These are phyloP conservation scores for Cinclus cinclus DNA, from an alignment of 2,113 vertebrate genomes.

Conservation along the genomic window DNA sequence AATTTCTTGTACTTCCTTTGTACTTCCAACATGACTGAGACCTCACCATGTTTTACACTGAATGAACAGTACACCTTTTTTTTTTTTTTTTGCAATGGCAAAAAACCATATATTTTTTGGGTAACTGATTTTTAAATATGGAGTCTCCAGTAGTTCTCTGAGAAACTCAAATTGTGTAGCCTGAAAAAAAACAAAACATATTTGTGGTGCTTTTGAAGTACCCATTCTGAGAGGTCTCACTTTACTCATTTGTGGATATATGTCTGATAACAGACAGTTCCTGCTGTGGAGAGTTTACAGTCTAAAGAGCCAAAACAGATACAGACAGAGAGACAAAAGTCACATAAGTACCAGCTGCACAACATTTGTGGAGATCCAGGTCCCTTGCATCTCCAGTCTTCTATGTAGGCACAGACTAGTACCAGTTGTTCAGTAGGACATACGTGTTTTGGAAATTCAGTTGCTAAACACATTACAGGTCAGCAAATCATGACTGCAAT, in stretches of 20 bases:
- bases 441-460: neutral
- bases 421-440: neutral
- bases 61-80: rapidly evolving
- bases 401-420: neutral
- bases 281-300: neutral
- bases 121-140: neutral
- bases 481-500: neutral
- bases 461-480: neutral
- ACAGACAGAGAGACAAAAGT: neutral
- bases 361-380: neutral
- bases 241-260: neutral
- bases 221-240: neutral
- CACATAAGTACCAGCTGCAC: neutral
- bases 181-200: neutral
- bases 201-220: neutral
- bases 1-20: neutral
- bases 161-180: neutral
- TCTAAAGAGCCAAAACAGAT: neutral
- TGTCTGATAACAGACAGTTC: neutral
- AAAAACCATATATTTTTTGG: too few species aligned
- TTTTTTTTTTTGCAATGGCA: neutral
- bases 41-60: neutral
- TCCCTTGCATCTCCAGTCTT: neutral
- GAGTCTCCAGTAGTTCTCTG: neutral
- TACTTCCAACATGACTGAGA: neutral